phyloP scores from a whole-genome alignment of 2,888 invertebrate species.

The Synergus gifuensis region DNA sequence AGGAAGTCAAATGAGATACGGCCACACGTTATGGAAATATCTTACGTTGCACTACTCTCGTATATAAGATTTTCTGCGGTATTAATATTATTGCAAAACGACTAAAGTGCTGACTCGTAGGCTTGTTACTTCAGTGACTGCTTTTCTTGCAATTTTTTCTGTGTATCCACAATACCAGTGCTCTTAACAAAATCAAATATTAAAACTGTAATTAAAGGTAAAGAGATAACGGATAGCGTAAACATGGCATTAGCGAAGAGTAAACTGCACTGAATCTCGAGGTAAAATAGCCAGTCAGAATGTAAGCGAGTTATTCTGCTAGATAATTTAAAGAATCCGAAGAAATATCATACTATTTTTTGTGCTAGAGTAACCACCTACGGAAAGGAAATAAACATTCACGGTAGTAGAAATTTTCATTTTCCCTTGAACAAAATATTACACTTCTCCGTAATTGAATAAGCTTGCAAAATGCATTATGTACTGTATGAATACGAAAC shows the following conservation, averaged over 20 bases:
- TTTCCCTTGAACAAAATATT: not conserved
- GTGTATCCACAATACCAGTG: not conserved
- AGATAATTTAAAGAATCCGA: not conserved
- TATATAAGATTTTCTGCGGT: not conserved
- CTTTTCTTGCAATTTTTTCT: not conserved
- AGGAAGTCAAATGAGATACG: conserved; percentile 34
- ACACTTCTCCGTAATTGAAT: conserved; percentile 8
- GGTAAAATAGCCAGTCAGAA: not conserved
- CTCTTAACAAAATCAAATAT: too few relatives aligned
- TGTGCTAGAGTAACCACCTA: too few relatives aligned
- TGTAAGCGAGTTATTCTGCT: not conserved
- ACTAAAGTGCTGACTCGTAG: conserved; percentile 9
- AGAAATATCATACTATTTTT: not conserved
- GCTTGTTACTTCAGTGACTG: not conserved
- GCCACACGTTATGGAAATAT: conserved; percentile 6
- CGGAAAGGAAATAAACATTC: not conserved
- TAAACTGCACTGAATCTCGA: conserved; percentile 15
- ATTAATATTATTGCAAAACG: conserved; percentile 30
- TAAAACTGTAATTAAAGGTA: not conserved
- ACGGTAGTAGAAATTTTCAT: not conserved
- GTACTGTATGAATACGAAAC: conserved; percentile 2
- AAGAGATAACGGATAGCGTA: not conserved
- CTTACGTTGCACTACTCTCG: not conserved
- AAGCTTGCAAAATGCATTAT: conserved; percentile 3
- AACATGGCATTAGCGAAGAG: not conserved